These are phyloP conservation scores for Tipula confusa DNA, from an alignment of 2,888 invertebrate species.

Conservation along the genomic window DNA sequence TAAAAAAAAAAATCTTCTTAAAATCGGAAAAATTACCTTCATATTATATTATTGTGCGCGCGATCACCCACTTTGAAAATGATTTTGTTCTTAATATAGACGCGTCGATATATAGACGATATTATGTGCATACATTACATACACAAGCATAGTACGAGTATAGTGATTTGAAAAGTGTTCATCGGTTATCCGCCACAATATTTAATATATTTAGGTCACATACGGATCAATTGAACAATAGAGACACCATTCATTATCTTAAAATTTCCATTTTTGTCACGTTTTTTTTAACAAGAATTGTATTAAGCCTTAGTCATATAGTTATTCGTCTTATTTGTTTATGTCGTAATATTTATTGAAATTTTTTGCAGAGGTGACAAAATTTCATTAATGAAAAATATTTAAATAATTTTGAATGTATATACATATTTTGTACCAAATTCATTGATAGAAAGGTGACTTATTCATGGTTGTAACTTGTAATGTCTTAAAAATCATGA, in stretches of 20 bases:
- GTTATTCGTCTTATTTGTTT: neutral
- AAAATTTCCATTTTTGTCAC: constrained; percentile 7
- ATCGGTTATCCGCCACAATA: neutral
- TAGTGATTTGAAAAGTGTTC: neutral
- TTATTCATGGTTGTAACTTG: neutral
- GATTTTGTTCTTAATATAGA: neutral
- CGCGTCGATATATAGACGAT: neutral
- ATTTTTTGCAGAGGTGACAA: neutral
- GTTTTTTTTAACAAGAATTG: neutral
- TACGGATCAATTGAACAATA: neutral
- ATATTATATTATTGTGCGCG: neutral
- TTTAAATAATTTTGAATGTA: neutral
- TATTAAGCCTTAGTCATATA: neutral
- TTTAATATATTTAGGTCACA: neutral
- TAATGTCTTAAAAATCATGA: neutral
- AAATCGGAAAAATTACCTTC: neutral
- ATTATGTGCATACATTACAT: neutral
- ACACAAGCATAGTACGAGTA: neutral
- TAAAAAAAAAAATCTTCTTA: neutral
- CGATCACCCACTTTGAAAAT: neutral
- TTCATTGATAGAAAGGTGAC: neutral
- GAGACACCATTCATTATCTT: neutral
- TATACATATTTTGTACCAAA: too few relatives aligned
- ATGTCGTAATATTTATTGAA: neutral
- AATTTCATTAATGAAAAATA: constrained; percentile 16